phyloP scores from a whole-genome alignment of 2,888 invertebrate species.

The Teleiodes luculella region DNA sequence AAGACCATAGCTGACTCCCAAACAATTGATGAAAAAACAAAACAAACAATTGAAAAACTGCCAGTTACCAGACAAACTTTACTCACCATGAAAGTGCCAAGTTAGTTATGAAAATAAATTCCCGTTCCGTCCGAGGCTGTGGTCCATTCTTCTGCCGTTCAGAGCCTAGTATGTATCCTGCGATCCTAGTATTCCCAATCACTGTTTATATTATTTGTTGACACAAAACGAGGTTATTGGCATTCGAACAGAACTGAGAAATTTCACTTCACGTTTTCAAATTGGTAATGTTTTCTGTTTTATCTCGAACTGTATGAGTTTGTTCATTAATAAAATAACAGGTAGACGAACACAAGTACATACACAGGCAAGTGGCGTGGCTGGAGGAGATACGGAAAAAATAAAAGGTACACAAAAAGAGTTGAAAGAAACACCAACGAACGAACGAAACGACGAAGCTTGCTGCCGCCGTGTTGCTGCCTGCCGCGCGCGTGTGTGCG shows the following conservation, averaged over 20 bases:
- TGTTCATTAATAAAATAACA: background rate
- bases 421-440: slow-evolving; percentile 16
- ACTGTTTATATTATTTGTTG: slow-evolving; percentile 74
- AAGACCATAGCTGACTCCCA: background rate
- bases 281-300: slow-evolving; percentile 26
- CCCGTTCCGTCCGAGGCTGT: slow-evolving; percentile 43
- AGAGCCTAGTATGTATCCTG: slow-evolving; percentile 60
- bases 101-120: slow-evolving; percentile 57
- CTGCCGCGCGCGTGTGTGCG: too few species aligned
- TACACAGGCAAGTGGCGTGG: slow-evolving; percentile 49
- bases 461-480: too few species aligned
- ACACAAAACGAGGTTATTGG: slow-evolving; percentile 69
- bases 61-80: slow-evolving; percentile 66
- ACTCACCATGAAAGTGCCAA: slow-evolving; percentile 76
- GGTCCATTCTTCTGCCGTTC: slow-evolving; percentile 70
- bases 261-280: slow-evolving; percentile 54
- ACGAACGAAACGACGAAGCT: too few species aligned
- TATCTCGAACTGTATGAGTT: background rate
- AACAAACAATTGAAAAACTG: slow-evolving; percentile 39
- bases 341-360: slow-evolving; percentile 5
- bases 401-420: slow-evolving; percentile 49
- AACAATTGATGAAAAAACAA: too few species aligned
- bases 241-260: slow-evolving; percentile 40
- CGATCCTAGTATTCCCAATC: slow-evolving; percentile 46
- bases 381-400: slow-evolving; percentile 35